Conservation (phyloP, 2,888 invertebrate species). For the Paralinhomoeus sp. region DNA sequence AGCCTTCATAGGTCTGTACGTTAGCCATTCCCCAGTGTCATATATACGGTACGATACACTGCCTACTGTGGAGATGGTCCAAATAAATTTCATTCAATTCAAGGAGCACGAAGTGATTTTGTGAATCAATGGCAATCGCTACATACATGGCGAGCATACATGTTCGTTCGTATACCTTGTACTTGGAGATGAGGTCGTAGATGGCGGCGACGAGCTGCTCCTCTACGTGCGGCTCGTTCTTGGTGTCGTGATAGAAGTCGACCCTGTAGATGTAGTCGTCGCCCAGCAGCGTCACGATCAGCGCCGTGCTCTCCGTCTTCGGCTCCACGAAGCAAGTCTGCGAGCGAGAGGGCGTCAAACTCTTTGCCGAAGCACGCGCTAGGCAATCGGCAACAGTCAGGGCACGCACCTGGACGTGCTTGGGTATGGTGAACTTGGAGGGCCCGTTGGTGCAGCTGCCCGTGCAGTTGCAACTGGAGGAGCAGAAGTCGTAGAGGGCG, state of each 20-base stretch:
- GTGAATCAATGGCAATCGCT: too few species aligned
- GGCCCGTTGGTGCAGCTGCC: slow-evolving; percentile 25
- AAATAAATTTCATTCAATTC: too few species aligned
- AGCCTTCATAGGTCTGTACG: too few species aligned
- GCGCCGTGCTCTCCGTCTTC: slow-evolving; percentile 22
- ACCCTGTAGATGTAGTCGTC: slow-evolving; percentile 24
- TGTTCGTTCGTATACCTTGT: slow-evolving; percentile 11
- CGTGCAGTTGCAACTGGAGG: slow-evolving; percentile 19
- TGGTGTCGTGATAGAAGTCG: slow-evolving; percentile 24
- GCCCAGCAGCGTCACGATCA: slow-evolving; percentile 22
- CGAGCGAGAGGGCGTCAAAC: too few species aligned
- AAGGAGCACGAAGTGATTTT: too few species aligned
- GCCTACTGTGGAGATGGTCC: too few species aligned
- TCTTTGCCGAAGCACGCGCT: too few species aligned
- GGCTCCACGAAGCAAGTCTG: slow-evolving; percentile 24
- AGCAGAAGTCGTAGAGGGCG: background rate
- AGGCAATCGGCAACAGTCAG: too few species aligned
- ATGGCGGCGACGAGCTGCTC: slow-evolving; percentile 23
- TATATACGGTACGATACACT: too few species aligned
- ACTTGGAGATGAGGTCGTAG: slow-evolving; percentile 24
- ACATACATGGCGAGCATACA: background rate
- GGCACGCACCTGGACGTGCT: slow-evolving; percentile 14
- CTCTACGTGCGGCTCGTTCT: slow-evolving; percentile 24
- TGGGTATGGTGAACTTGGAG: slow-evolving; percentile 23
- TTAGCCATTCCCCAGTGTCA: too few species aligned